Evolutionary conservation across 2,797 vertebrate species (phyloP).

Genomic region (Argyrosomus regius): DNA sequence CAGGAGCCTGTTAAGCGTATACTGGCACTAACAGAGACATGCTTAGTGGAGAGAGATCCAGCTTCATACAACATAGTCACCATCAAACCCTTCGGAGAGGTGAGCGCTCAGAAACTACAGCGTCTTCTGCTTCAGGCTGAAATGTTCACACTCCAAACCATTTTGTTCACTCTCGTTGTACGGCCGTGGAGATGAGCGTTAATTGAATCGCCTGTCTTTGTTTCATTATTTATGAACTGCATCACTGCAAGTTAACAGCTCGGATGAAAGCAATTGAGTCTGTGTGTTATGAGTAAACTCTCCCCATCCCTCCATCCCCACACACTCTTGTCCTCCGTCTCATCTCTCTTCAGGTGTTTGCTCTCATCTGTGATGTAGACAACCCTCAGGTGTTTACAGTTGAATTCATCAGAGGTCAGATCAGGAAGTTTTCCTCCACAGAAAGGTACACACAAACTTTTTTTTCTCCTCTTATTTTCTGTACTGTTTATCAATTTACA

Average conservation of each 20-base stretch:
- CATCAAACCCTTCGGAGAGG: slow-evolving; percentile 97
- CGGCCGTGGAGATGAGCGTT: slow-evolving; percentile 7
- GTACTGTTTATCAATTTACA: neutral
- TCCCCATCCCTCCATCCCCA: neutral
- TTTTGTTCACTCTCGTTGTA: neutral
- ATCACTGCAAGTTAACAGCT: slow-evolving; percentile 20
- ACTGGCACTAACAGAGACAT: slow-evolving; percentile 96
- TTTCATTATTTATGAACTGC: slow-evolving; percentile 42
- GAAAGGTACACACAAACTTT: slow-evolving; percentile 86
- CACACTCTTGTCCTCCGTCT: neutral
- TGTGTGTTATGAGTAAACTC: slow-evolving; percentile 23
- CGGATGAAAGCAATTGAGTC: slow-evolving; percentile 12
- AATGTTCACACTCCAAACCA: neutral
- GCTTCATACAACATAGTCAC: slow-evolving; percentile 98
- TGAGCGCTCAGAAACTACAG: slow-evolving; percentile 69
- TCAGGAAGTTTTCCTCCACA: slow-evolving; percentile 96
- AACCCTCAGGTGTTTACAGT: slow-evolving; percentile 98
- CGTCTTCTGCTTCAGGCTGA: neutral
- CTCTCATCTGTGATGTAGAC: slow-evolving; percentile 95
- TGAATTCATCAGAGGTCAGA: slow-evolving; percentile 98
- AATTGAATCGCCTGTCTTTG: slow-evolving; percentile 15
- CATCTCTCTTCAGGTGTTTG: slow-evolving; percentile 90
- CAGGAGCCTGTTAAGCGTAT: slow-evolving; percentile 96
- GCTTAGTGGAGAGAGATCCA: slow-evolving; percentile 96
- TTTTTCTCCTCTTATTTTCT: neutral